Evolutionary conservation across 2,888 invertebrate species (phyloP), one percentile per base, ranked within the genome.

Genomic region (Helobdella robusta): DNA sequence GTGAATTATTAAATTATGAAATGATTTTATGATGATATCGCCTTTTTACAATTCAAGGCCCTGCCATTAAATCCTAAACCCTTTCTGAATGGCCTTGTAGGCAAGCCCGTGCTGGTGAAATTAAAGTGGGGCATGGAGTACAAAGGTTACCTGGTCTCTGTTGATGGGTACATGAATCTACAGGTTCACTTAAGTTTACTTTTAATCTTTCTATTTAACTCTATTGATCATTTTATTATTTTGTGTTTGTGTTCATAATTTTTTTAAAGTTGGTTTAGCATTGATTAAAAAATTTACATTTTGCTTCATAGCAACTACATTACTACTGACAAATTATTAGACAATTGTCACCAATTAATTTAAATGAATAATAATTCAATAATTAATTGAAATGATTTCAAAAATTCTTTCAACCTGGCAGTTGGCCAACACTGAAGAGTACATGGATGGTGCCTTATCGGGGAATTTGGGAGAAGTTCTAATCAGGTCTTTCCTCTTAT

Each of bases 51-150:
- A n/a, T n/a, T n/a, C n/a, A n/a, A 72, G 72, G 61, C 71, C 36
- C 62, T 72, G 40, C 79, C 79, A 64, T 75, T 97, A 78, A 98
- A 98, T 82, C 98, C 98, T 3, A 98, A 98, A 84, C 98, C 98
- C 69, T 99, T 95, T 81, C 84, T 98, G 64, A 98, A 98, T 83
- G 90, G 91, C 76, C 84, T 99, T 59, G 97, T 95, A 0, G 98
- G 98, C 20, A 98, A 98, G 82, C 88, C 93, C 50, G 94, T 98
- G 48, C 86, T 95, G 80, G 94, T 97, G 1, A 97, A 97, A 81
- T 83, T 98, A 68, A 98, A 98, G 79, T 98, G 98, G 98, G 97
- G 98, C 35, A 97, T 97, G 81, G 97, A 98, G 81, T 98, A 99
- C 81, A 94, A 94, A 84, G 98, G 98, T 18, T 89, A 91, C 73